Conservation (phyloP, 2,888 invertebrate species). For the Lathronympha strigana region DNA sequence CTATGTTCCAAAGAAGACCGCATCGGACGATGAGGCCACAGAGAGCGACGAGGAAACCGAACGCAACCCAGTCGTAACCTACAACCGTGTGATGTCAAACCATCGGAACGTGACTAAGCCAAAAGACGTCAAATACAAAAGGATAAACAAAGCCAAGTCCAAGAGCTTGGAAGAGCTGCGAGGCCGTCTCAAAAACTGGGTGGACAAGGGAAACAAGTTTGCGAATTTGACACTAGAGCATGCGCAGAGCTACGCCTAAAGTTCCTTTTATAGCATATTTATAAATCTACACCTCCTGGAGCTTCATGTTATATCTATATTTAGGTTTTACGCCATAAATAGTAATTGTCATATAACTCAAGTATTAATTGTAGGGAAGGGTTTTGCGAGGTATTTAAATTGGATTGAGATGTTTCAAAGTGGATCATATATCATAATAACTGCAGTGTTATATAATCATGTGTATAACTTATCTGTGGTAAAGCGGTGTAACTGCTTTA, state of each 20-base stretch:
- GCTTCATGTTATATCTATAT: not conserved
- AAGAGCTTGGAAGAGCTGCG: slow-evolving; percentile 93
- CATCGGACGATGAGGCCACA: slow-evolving; percentile 75
- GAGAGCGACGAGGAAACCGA: slow-evolving; percentile 76
- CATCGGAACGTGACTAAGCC: slow-evolving; percentile 95
- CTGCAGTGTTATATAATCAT: not conserved
- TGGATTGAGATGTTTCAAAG: not conserved
- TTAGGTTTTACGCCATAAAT: slow-evolving; percentile 1
- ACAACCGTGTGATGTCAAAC: slow-evolving; percentile 95
- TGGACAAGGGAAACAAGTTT: slow-evolving; percentile 90
- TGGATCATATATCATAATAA: slow-evolving; percentile 4
- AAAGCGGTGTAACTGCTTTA: no score
- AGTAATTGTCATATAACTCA: not conserved
- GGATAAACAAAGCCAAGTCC: slow-evolving; percentile 95
- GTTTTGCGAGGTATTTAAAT: not conserved
- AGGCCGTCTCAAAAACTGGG: slow-evolving; percentile 93
- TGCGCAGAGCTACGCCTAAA: slow-evolving; percentile 86
- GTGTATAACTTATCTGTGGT: no score
- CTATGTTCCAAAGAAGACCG: slow-evolving; percentile 79
- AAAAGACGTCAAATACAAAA: slow-evolving; percentile 95
- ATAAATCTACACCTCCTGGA: slow-evolving; percentile 20
- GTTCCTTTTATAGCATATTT: slow-evolving; percentile 59
- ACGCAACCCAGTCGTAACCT: slow-evolving; percentile 87
- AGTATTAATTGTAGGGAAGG: not conserved
- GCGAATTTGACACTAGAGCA: slow-evolving; percentile 88